These are phyloP conservation scores for Pachydiplax longipennis DNA, from an alignment of 2,888 invertebrate genomes.

Conservation along the genomic window DNA sequence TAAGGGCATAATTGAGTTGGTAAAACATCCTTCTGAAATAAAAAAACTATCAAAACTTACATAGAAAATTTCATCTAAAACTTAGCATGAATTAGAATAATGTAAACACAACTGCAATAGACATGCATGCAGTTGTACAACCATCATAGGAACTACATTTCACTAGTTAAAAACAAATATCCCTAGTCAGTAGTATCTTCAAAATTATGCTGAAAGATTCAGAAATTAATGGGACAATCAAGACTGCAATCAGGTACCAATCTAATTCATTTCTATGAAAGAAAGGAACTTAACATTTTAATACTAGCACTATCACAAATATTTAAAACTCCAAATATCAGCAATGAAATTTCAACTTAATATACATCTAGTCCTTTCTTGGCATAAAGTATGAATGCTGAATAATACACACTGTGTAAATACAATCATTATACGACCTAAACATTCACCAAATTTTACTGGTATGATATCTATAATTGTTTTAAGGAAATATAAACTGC, in stretches of 20 bases:
- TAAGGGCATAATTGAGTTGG: too few relatives aligned
- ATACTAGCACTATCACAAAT: neutral
- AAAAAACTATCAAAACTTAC: too few relatives aligned
- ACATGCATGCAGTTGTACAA: neutral
- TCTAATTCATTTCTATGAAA: neutral
- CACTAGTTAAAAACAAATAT: neutral
- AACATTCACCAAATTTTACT: too few relatives aligned
- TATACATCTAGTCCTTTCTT: too few relatives aligned
- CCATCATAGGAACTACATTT: neutral
- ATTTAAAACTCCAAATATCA: neutral
- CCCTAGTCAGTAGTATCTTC: neutral
- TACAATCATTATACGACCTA: too few relatives aligned
- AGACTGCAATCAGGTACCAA: neutral
- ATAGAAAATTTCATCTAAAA: too few relatives aligned
- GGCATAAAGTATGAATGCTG: too few relatives aligned
- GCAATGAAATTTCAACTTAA: neutral
- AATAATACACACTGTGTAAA: too few relatives aligned
- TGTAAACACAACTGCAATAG: neutral
- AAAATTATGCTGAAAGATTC: neutral
- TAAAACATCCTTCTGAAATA: too few relatives aligned
- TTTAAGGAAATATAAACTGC: too few relatives aligned
- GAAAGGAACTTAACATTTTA: neutral
- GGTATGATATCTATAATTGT: too few relatives aligned
- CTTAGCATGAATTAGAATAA: neutral
- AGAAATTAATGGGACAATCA: neutral